phyloP scores from a whole-genome alignment of 1,140 invertebrate species.

The Araneus ventricosus region DNA sequence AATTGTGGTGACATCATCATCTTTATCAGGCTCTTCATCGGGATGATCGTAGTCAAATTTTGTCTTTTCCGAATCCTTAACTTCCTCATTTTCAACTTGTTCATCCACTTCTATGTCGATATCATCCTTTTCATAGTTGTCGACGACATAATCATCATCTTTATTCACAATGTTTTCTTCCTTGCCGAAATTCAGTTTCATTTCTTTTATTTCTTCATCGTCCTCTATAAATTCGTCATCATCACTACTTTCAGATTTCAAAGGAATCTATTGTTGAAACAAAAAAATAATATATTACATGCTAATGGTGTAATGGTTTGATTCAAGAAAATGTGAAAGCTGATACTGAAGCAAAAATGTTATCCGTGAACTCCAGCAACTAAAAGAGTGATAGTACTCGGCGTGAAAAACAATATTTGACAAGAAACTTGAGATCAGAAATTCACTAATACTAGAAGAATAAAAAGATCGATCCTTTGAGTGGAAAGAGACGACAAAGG shows the following conservation, averaged over 20 bases:
- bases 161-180: background rate
- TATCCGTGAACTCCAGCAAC: too few species aligned
- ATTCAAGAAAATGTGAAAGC: too few species aligned
- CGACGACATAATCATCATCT: constrained; percentile 8
- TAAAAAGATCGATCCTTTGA: too few species aligned
- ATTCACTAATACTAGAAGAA: too few species aligned
- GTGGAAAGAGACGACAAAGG: too few species aligned
- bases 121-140: constrained; percentile 47
- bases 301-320: too few species aligned
- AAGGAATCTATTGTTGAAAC: constrained; percentile 14
- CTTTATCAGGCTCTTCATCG: constrained; percentile 31
- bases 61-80: background rate
- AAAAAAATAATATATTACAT: background rate
- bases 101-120: background rate
- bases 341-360: too few species aligned
- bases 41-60: background rate
- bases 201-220: background rate
- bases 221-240: constrained; percentile 11
- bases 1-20: constrained; percentile 8
- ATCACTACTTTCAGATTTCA: constrained; percentile 40
- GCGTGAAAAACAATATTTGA: too few species aligned
- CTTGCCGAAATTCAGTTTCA: background rate
- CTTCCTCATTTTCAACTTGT: background rate
- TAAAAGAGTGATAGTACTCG: too few species aligned
- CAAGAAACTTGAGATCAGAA: too few species aligned